Base-by-base conservation (phyloP, 2,797 vertebrate genomes). In the Channallabes apus region DNA sequence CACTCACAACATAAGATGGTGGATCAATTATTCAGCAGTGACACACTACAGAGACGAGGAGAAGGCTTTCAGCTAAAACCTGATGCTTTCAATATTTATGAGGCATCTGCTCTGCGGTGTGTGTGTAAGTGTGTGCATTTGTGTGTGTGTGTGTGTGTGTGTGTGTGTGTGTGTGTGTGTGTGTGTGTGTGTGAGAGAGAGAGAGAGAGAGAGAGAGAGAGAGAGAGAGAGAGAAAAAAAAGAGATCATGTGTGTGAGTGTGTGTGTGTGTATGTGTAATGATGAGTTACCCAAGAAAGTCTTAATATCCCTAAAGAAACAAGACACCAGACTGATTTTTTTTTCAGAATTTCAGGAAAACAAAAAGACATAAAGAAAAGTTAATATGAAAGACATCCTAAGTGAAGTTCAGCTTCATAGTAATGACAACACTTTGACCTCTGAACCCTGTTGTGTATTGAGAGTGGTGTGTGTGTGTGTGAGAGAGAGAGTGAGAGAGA, bases 21-120 rank as follows among this genome's bases (percentile, higher is more conserved):
- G 22, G 84, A 94, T 95, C 91, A 93, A 94, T 95, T 94, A 94
- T 94, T 95, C 90, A 95, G 88, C 92, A 93, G 91, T 92, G 91
- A 93, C 90, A 93, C 89, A 88, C 84, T 83, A 72, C 84, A 88
- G 58, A 90, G 86, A 89, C 88, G 90, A 85, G 88, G 87, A 92
- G 80, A 35, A 86, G 86, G 89, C 88, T 84, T 90, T 93, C 91
- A 91, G 87, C 89, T 86, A 87, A 87, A 94, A 90, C 92, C 80
- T 68, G 90, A 90, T 85, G 51, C 20, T 85, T 91, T 93, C 89
- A 94, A 92, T 94, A 94, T 93, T 93, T 88, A 94, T 92, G 90
- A 93, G 88, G 67, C 83, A 79, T 86, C 82, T 85, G 71, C 58
- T 90, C 83, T 58, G 35, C 46, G 80, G 9, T 22, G 75, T 77